A percentile compares a stretch with the other conserved stretches of the same genome.
These are phyloP conservation scores for Corvus moneduloides DNA, from an alignment of 2,113 vertebrate species.

Conservation along the genomic window DNA sequence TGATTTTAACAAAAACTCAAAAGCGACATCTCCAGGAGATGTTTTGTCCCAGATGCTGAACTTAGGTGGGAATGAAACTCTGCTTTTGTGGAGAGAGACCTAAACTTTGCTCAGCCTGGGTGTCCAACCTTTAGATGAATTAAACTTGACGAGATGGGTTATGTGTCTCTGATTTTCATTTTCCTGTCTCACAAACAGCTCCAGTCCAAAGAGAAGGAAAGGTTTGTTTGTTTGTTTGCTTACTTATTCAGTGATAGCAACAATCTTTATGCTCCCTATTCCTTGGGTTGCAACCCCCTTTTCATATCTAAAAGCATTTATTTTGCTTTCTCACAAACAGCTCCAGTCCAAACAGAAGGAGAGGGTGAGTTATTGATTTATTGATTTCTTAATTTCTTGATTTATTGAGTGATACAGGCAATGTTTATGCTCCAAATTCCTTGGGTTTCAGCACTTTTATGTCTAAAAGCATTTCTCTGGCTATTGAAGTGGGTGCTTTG, in stretches of 20 bases:
- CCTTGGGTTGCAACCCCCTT: not conserved
- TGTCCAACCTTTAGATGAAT: not conserved
- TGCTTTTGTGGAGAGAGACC: not conserved
- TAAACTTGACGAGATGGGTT: not conserved
- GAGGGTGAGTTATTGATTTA: not conserved
- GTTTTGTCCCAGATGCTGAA: not conserved
- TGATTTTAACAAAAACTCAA: not conserved
- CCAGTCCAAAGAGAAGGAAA: not conserved
- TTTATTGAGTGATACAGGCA: not conserved
- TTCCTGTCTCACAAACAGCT: not conserved
- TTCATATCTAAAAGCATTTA: not conserved
- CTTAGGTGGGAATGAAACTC: not conserved
- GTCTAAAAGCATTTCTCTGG: not conserved
- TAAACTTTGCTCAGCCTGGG: not conserved
- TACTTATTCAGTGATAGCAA: not conserved
- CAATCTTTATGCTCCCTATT: not conserved
- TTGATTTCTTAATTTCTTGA: not conserved
- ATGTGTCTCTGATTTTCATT: not conserved
- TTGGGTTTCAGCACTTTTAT: not conserved
- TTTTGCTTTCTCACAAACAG: not conserved
- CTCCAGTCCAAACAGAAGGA: not conserved
- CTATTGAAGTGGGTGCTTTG: not conserved
- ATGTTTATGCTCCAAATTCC: not conserved
- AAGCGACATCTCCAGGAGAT: fast-evolving
- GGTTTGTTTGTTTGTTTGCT: not conserved